phyloP scores from a whole-genome alignment of 2,888 invertebrate genomes.

The Heliconius hortense region DNA sequence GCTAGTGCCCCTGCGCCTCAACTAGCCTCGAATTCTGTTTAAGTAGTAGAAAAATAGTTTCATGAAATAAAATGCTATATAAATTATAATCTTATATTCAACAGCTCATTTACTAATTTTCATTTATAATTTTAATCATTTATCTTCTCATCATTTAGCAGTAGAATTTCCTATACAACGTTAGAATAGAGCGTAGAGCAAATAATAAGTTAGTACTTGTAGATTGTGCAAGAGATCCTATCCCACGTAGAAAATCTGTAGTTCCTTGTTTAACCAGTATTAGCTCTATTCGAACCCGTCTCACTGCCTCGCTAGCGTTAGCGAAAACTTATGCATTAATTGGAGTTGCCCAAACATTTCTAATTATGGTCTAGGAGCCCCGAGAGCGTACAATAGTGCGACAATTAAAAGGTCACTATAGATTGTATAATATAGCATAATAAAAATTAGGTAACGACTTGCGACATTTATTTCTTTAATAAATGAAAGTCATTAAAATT shows the following conservation, averaged over 20 bases:
- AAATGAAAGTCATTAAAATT: not conserved
- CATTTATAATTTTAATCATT: too few relatives aligned
- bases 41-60: too few relatives aligned
- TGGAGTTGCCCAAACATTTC: conserved; percentile 26
- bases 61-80: too few relatives aligned
- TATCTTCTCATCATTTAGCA: not conserved
- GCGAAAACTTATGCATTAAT: conserved; percentile 27
- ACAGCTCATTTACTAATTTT: too few relatives aligned
- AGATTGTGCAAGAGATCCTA: conserved; percentile 24
- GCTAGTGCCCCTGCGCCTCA: too few relatives aligned
- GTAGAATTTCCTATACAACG: not conserved
- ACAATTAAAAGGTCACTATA: conserved; percentile 24
- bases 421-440: conserved; percentile 14
- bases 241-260: conserved; percentile 25
- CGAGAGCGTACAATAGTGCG: conserved; percentile 10
- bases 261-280: conserved; percentile 20
- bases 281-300: conserved; percentile 22
- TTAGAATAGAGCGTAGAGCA: not conserved
- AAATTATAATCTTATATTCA: not conserved
- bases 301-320: conserved; percentile 14
- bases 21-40: too few relatives aligned
- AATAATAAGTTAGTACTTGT: conserved; percentile 50
- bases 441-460: not conserved
- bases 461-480: not conserved
- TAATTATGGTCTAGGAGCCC: conserved; percentile 27